Evolutionary conservation across 1,140 invertebrate species (phyloP).

Genomic region (Antheraea pernyi): DNA sequence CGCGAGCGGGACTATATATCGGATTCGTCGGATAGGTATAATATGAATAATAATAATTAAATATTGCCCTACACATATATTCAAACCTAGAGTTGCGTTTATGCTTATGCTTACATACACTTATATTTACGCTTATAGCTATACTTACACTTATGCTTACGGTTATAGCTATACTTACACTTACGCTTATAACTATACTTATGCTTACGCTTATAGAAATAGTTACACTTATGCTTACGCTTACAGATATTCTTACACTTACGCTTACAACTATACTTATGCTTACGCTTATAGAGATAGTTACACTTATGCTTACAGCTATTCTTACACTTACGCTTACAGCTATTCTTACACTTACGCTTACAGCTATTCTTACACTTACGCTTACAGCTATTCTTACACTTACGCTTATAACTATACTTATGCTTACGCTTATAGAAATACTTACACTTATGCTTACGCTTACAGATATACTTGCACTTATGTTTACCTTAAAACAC

Average conservation of each 20-base stretch:
- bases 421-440: not conserved
- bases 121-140: no score
- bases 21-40: conserved; percentile 86
- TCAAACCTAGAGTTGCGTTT: no score
- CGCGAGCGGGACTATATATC: conserved; percentile 93
- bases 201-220: not conserved
- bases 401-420: not conserved
- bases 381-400: not conserved
- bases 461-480: no score
- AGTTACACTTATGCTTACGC: not conserved
- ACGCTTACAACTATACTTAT: not conserved
- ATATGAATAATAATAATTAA: not conserved
- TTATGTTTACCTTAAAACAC: not conserved
- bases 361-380: not conserved
- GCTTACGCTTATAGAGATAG: not conserved
- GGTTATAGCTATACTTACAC: no score
- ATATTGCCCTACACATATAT: not conserved
- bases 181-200: no score
- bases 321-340: not conserved
- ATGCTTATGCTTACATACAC: no score
- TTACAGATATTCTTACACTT: not conserved
- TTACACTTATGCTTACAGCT: not conserved
- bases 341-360: not conserved
- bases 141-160: no score
- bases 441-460: no score